phyloP scores from a whole-genome alignment of 2,888 invertebrate species.

The Beris morrisii region DNA sequence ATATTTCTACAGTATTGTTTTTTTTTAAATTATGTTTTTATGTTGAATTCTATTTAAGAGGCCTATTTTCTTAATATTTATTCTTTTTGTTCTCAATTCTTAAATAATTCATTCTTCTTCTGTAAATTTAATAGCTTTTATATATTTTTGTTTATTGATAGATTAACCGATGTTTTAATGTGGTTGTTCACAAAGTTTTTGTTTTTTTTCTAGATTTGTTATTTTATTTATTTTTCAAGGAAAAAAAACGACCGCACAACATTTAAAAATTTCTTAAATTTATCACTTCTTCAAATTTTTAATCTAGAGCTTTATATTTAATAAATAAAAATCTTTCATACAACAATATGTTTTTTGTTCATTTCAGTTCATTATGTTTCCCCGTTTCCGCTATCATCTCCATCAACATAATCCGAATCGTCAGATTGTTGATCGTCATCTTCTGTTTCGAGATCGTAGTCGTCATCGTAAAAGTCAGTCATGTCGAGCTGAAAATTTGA shows the following conservation, averaged over 20 bases:
- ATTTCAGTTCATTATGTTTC: conserved; percentile 61
- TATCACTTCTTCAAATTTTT: conserved; percentile 29
- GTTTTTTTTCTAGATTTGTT: conserved; percentile 8
- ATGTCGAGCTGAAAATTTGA: conserved; percentile 68
- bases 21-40: no score
- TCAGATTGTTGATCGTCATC: conserved; percentile 68
- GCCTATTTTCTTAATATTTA: no score
- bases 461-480: conserved; percentile 96
- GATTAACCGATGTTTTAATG: no score
- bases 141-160: no score
- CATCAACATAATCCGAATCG: conserved; percentile 73
- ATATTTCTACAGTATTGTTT: not conserved
- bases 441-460: conserved; percentile 82
- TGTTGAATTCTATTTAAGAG: no score
- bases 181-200: not conserved
- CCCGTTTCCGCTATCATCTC: conserved; percentile 89
- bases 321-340: conserved; percentile 28
- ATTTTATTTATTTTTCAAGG: conserved; percentile 17
- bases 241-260: conserved; percentile 22
- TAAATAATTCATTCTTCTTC: no score
- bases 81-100: no score
- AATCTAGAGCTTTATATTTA: conserved; percentile 25
- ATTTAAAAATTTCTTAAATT: conserved; percentile 21
- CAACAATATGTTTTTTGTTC: conserved; percentile 22
- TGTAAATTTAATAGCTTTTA: no score